Conservation (phyloP, 2,888 invertebrate species). For the Dasysyrphus tricinctus region DNA sequence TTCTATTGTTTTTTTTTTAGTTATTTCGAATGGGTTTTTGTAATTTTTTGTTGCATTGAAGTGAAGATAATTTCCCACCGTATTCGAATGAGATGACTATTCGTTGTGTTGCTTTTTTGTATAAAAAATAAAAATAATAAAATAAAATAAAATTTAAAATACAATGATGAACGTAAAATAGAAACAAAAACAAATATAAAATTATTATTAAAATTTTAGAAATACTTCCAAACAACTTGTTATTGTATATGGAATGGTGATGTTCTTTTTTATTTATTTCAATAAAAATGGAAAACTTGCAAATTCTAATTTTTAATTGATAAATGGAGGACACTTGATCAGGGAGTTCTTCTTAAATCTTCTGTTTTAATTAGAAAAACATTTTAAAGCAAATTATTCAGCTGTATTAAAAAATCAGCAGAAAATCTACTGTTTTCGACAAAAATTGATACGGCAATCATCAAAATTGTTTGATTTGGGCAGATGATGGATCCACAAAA, state of each 20-base stretch:
- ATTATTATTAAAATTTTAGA: slow-evolving; percentile 63
- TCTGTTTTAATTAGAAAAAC: too few species aligned
- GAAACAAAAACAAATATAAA: slow-evolving; percentile 42
- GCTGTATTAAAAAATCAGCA: too few species aligned
- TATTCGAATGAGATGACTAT: slow-evolving; percentile 72
- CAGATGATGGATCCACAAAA: too few species aligned
- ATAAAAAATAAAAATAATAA: slow-evolving; percentile 46
- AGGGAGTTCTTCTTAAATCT: too few species aligned
- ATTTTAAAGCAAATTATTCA: too few species aligned
- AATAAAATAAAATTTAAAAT: slow-evolving; percentile 16
- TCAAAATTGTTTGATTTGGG: too few species aligned
- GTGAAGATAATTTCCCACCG: slow-evolving; percentile 75
- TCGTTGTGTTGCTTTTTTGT: slow-evolving; percentile 74
- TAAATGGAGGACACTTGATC: too few species aligned
- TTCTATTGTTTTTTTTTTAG: too few species aligned
- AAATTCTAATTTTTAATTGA: neutral
- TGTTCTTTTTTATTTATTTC: slow-evolving; percentile 75
- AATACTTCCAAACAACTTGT: slow-evolving; percentile 69
- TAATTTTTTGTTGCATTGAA: slow-evolving; percentile 68
- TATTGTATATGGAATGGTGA: slow-evolving; percentile 71
- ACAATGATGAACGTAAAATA: slow-evolving; percentile 25
- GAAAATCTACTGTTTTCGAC: too few species aligned
- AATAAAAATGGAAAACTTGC: slow-evolving; percentile 70
- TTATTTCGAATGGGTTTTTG: slow-evolving; percentile 49
- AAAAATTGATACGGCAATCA: too few species aligned